A percentile compares a stretch with the other conserved stretches of the same genome.
Conservation (phyloP, 2,888 invertebrate species). For the Ethmia dodecea region DNA sequence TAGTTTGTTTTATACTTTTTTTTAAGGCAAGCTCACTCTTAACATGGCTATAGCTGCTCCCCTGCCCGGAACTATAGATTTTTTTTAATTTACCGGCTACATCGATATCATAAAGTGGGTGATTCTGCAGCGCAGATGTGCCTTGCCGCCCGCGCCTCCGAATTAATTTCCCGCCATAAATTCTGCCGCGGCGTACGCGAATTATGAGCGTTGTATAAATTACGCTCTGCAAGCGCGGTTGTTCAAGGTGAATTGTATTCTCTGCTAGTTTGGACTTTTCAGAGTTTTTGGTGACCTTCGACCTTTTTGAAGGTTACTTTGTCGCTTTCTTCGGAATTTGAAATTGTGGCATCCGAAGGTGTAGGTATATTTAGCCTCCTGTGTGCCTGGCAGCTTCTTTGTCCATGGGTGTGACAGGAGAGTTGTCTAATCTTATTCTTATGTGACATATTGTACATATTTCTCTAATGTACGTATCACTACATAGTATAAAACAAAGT, state of each 20-base stretch:
- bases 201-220: constrained; percentile 58
- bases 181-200: constrained; percentile 37
- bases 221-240: constrained; percentile 30
- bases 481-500: too few species aligned
- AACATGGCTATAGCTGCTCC: too few species aligned
- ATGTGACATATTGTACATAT: too few species aligned
- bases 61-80: too few species aligned
- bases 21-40: too few species aligned
- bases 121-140: constrained; percentile 40
- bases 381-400: too few species aligned
- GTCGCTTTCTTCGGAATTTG: too few species aligned
- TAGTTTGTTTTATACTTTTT: too few species aligned
- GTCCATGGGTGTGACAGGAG: neutral
- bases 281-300: neutral
- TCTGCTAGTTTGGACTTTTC: constrained; percentile 5
- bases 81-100: too few species aligned
- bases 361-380: too few species aligned
- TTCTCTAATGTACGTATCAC: too few species aligned
- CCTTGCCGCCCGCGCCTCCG: constrained; percentile 35
- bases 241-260: constrained; percentile 30
- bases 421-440: neutral
- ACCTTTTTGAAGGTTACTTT: too few species aligned
- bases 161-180: constrained; percentile 60
- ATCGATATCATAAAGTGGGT: constrained; percentile 36
- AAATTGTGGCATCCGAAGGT: neutral